phyloP scores from a whole-genome alignment of 2,113 vertebrate genomes.

The Corythaeola cristata region DNA sequence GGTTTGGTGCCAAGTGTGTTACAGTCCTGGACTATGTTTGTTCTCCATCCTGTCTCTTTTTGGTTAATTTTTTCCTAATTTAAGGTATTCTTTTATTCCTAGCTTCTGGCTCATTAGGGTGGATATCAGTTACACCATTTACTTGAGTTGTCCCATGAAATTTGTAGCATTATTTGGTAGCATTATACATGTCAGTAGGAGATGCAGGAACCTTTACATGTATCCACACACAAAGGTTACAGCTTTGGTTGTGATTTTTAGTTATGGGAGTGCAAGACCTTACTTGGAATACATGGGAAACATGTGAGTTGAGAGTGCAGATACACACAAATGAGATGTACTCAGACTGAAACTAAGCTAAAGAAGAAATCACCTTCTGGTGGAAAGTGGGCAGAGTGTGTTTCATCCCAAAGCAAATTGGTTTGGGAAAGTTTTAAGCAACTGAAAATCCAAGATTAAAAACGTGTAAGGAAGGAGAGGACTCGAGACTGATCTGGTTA shows the following conservation, averaged over 20 bases:
- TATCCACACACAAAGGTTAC: background rate
- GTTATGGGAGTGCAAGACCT: background rate
- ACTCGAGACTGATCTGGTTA: background rate
- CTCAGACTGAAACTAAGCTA: background rate
- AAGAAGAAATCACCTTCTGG: background rate
- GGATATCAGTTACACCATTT: background rate
- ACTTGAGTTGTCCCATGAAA: background rate
- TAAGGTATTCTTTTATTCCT: background rate
- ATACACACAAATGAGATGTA: background rate
- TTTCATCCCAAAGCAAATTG: background rate
- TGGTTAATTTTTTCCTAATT: background rate
- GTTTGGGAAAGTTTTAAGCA: constrained; percentile 10
- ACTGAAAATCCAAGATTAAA: background rate
- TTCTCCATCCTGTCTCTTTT: background rate
- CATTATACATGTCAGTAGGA: background rate
- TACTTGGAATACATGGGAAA: background rate
- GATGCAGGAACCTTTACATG: background rate
- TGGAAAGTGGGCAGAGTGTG: background rate
- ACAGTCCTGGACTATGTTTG: background rate
- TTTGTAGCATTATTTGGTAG: background rate
- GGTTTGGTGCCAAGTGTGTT: background rate
- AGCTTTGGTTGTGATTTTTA: background rate
- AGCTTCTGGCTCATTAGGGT: background rate
- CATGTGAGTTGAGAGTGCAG: background rate
- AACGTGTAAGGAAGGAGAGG: background rate